These are phyloP conservation scores for Rhinophrynus dorsalis DNA, from an alignment of 2,797 vertebrate genomes.

Conservation along the genomic window DNA sequence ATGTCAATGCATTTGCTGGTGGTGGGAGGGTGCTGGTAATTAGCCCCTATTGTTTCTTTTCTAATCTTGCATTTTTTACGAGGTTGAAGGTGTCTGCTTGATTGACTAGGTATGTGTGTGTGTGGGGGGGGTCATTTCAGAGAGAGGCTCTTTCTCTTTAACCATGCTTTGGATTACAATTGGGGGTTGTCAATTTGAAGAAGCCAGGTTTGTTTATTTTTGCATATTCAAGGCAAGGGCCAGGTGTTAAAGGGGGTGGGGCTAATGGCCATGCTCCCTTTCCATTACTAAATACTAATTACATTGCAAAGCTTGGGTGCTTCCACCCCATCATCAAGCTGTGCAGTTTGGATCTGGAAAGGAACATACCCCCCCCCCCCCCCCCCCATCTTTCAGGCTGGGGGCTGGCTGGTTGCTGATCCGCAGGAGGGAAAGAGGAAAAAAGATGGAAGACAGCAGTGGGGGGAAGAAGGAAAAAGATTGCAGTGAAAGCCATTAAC, in stretches of 20 bases:
- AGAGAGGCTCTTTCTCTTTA: not conserved
- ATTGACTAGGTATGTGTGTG: not conserved
- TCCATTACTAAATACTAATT: constrained; percentile 38
- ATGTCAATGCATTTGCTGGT: not conserved
- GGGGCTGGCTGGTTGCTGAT: constrained; percentile 15
- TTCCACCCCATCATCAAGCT: not conserved
- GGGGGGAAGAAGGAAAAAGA: not conserved
- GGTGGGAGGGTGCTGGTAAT: constrained; percentile 1
- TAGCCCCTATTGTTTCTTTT: constrained; percentile 7
- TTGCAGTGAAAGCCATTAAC: constrained; percentile 26
- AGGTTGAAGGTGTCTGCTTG: not conserved
- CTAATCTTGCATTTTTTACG: constrained; percentile 8
- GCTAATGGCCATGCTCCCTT: not conserved
- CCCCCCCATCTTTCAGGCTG: not conserved
- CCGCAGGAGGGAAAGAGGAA: constrained; percentile 23
- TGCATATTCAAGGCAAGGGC: constrained; percentile 40
- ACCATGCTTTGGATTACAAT: not conserved
- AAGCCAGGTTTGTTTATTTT: constrained; percentile 39
- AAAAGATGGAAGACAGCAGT: constrained; percentile 30
- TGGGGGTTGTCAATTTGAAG: not conserved
- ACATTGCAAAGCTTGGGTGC: constrained; percentile 4
- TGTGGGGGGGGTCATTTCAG: not conserved
- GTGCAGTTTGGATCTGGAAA: not conserved
- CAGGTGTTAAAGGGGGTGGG: constrained; percentile 32
- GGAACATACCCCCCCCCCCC: not conserved